Evolutionary conservation across 2,888 invertebrate genomes (phyloP).

Genomic region (Amblyteles armatorius): DNA sequence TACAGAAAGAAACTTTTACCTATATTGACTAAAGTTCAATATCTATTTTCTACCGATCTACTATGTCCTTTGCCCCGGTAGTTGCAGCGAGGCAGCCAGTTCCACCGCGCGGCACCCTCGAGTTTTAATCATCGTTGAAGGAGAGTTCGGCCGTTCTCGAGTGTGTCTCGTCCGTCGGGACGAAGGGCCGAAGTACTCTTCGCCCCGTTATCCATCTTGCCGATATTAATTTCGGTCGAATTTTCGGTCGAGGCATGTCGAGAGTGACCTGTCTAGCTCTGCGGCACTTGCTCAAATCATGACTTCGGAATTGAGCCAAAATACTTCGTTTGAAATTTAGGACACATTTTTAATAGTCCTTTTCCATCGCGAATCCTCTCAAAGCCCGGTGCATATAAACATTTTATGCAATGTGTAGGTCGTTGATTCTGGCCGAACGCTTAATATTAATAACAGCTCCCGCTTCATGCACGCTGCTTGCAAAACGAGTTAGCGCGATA

Average conservation of each 20-base stretch:
- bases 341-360: too few relatives aligned
- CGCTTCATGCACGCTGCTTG: neutral
- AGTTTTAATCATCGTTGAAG: slow-evolving; percentile 52
- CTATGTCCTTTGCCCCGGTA: neutral
- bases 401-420: too few relatives aligned
- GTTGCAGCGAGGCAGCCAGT: neutral
- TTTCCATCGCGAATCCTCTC: too few relatives aligned
- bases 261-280: neutral
- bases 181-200: slow-evolving; percentile 35
- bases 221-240: slow-evolving; percentile 56
- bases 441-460: too few relatives aligned
- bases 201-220: slow-evolving; percentile 9
- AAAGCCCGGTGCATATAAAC: too few relatives aligned
- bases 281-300: neutral
- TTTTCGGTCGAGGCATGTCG: slow-evolving; percentile 4
- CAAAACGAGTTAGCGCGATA: neutral
- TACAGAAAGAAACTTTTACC: too few relatives aligned
- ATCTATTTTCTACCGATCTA: neutral
- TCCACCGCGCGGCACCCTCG: slow-evolving; percentile 5
- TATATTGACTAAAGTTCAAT: neutral
- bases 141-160: slow-evolving; percentile 43
- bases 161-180: slow-evolving; percentile 33
- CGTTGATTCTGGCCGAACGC: too few relatives aligned
- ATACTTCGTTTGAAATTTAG: neutral
- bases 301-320: neutral